Conservation (phyloP, 1,140 invertebrate species). For the Sarcophaga peregrina region DNA sequence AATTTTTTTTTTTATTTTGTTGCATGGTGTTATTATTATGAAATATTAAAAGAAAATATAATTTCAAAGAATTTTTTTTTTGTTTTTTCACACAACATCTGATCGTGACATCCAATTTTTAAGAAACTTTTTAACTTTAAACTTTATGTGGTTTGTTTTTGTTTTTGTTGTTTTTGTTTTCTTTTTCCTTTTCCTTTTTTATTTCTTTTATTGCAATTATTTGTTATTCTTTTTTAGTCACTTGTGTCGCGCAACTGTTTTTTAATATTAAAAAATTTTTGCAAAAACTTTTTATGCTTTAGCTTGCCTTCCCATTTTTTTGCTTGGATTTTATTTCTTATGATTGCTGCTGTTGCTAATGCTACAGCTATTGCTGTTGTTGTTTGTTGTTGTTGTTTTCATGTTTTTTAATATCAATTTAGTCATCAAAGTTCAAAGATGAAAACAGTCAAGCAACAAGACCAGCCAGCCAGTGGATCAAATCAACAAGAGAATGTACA, state of each 20-base stretch:
- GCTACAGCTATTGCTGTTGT: background rate
- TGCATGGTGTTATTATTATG: no score
- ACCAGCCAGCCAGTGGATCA: background rate
- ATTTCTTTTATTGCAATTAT: background rate
- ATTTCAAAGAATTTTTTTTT: no score
- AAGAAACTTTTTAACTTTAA: no score
- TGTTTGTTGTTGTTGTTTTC: background rate
- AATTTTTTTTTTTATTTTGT: no score
- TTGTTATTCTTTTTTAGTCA: background rate
- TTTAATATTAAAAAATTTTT: background rate
- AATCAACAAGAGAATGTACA: background rate
- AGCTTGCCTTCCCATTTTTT: background rate
- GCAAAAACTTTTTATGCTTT: background rate
- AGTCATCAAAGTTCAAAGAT: slow-evolving; percentile 8
- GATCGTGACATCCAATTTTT: no score
- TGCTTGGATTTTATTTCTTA: background rate
- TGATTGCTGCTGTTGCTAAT: background rate
- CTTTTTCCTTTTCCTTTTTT: no score
- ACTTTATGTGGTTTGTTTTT: no score
- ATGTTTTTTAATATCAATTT: slow-evolving; percentile 21
- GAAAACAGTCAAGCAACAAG: background rate
- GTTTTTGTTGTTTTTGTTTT: no score
- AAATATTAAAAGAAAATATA: no score
- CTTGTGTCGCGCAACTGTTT: background rate
- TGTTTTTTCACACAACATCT: no score